Evolutionary conservation across 1,140 invertebrate species (phyloP).

Genomic region (Acyrthosiphon pisum): DNA sequence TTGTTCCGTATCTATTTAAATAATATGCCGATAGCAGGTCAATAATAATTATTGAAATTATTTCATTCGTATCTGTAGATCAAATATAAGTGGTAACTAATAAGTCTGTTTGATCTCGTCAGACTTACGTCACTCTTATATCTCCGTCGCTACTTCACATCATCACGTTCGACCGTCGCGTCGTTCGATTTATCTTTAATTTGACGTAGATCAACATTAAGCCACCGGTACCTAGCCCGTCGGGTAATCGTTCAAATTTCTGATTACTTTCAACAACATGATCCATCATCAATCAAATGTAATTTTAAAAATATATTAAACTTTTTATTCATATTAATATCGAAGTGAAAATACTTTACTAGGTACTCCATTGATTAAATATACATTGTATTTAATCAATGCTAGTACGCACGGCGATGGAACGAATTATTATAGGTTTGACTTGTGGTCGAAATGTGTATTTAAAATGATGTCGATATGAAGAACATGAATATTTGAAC

Average conservation of each 20-base stretch:
- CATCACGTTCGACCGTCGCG: not conserved
- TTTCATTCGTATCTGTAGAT: not conserved
- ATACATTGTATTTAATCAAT: too few relatives aligned
- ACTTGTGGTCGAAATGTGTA: not conserved
- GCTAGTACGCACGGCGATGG: not conserved
- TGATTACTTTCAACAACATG: not conserved
- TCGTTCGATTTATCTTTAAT: not conserved
- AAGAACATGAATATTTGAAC: not conserved
- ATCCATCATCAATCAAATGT: not conserved
- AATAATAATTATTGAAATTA: not conserved
- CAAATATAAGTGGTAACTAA: too few relatives aligned
- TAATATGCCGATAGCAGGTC: not conserved
- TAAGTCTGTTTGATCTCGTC: not conserved
- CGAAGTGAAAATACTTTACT: not conserved
- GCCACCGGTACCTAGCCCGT: not conserved
- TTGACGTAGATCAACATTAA: not conserved
- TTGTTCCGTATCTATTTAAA: not conserved
- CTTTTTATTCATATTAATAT: not conserved
- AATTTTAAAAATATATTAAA: not conserved
- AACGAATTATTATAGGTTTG: not conserved
- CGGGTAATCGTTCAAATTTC: not conserved
- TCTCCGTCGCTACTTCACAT: not conserved
- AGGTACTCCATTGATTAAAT: too few relatives aligned
- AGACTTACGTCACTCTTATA: not conserved
- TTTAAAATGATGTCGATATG: not conserved